Percentiles rank a stretch among this genome's conserved stretches.
phyloP scores from a whole-genome alignment of 2,888 invertebrate genomes.

The Adelphocoris suturalis region DNA sequence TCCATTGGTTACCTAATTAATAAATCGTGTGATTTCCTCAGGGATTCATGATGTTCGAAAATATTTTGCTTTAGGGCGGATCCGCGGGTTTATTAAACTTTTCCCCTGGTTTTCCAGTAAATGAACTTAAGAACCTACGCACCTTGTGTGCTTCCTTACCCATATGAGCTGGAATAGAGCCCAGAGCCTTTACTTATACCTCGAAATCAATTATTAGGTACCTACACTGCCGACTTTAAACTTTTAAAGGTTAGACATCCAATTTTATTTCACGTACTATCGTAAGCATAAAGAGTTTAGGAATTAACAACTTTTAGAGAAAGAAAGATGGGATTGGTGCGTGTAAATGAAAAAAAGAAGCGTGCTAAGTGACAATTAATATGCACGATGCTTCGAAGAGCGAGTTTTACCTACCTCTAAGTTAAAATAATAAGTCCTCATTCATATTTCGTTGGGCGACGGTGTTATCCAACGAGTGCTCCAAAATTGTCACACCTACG shows the following conservation, averaged over 20 bases:
- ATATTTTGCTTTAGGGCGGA: no score
- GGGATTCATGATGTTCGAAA: no score
- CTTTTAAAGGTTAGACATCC: background rate
- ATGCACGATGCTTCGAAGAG: background rate
- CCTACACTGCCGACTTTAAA: background rate
- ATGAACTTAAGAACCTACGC: no score
- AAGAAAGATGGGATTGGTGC: background rate
- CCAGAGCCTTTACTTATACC: no score
- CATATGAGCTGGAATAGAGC: no score
- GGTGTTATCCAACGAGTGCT: constrained; percentile 51
- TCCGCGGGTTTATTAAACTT: no score
- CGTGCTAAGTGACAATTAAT: background rate
- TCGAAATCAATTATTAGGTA: background rate
- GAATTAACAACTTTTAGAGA: background rate
- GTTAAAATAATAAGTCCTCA: constrained; percentile 92
- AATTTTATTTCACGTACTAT: background rate
- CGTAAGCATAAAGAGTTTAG: no score
- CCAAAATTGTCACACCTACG: constrained; percentile 15
- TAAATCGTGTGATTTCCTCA: no score
- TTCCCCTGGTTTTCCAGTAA: no score
- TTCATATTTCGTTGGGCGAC: constrained; percentile 83
- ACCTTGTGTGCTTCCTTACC: no score
- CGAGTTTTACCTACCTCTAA: constrained; percentile 84
- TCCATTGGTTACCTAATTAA: no score
- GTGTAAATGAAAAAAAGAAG: background rate